These are phyloP conservation scores for Drosophila azteca DNA, from an alignment of 1,140 invertebrate genomes.

Conservation along the genomic window DNA sequence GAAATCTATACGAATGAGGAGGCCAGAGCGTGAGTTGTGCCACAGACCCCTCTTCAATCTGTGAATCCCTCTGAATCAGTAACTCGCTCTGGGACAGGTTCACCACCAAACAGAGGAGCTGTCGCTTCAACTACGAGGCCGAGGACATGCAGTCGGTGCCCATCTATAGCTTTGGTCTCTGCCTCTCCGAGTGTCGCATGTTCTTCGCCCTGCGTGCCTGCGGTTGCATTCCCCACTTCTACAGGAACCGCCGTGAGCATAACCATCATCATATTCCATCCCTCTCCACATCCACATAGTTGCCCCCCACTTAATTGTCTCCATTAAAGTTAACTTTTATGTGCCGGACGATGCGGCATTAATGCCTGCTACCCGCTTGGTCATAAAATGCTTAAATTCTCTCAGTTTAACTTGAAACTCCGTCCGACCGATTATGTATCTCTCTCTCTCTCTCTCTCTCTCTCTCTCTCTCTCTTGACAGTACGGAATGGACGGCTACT, in stretches of 20 bases:
- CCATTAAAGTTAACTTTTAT: slow-evolving; percentile 77
- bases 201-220: slow-evolving; percentile 86
- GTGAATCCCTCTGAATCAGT: not conserved
- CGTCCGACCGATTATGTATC: slow-evolving; percentile 30
- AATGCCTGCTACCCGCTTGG: slow-evolving; percentile 31
- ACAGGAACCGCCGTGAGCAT: slow-evolving; percentile 75
- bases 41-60: too few species aligned
- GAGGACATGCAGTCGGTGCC: slow-evolving; percentile 86
- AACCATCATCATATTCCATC: slow-evolving; percentile 58
- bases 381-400: slow-evolving; percentile 73
- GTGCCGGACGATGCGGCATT: slow-evolving; percentile 44
- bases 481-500: slow-evolving; percentile 83
- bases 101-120: slow-evolving; percentile 86
- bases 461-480: slow-evolving; percentile 39
- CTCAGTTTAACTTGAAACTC: slow-evolving; percentile 60
- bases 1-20: slow-evolving; percentile 83
- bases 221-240: slow-evolving; percentile 87
- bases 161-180: slow-evolving; percentile 87
- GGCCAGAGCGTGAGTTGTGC: slow-evolving; percentile 68
- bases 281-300: slow-evolving; percentile 50
- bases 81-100: slow-evolving; percentile 78
- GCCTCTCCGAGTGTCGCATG: slow-evolving; percentile 87
- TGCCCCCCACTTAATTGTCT: slow-evolving; percentile 63
- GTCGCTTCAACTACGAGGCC: slow-evolving; percentile 87
- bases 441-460: not conserved